These are phyloP conservation scores for Tyrannus savana DNA, from an alignment of 2,113 vertebrate species.

Conservation along the genomic window DNA sequence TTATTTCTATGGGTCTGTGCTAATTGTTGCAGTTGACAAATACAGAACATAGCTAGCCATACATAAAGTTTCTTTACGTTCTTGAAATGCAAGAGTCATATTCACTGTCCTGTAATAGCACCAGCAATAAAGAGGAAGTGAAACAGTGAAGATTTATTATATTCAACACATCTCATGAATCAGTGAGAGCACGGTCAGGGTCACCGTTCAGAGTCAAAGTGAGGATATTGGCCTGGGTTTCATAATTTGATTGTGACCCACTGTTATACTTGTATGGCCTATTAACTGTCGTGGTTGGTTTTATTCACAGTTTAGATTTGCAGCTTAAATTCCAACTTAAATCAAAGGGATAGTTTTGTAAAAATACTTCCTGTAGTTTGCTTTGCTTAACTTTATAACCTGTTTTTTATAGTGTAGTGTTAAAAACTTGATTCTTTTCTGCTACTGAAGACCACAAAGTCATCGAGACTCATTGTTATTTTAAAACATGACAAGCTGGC, in stretches of 20 bases:
- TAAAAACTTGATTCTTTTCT: conserved; percentile 53
- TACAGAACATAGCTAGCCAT: background rate
- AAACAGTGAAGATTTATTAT: conserved; percentile 11
- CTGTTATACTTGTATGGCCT: background rate
- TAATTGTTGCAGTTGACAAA: background rate
- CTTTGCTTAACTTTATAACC: conserved; percentile 46
- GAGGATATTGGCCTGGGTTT: background rate
- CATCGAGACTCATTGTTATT: conserved; percentile 38
- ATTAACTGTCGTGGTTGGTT: background rate
- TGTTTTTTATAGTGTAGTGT: conserved; percentile 43
- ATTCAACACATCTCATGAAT: conserved; percentile 18
- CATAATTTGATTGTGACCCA: conserved; percentile 4
- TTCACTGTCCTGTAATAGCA: background rate
- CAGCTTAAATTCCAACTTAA: conserved; percentile 12
- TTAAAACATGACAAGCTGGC: conserved; percentile 49
- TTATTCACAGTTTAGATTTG: conserved; percentile 28
- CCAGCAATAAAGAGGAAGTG: conserved; percentile 10
- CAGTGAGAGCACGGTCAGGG: background rate
- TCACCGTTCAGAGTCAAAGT: background rate
- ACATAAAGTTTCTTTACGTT: background rate
- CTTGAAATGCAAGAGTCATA: background rate
- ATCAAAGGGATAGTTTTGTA: conserved; percentile 21
- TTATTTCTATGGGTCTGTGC: background rate
- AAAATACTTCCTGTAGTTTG: conserved; percentile 47
- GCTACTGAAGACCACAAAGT: conserved; percentile 38